Base-by-base conservation (phyloP, 2,888 invertebrate genomes). In the Apodemia duryi region DNA sequence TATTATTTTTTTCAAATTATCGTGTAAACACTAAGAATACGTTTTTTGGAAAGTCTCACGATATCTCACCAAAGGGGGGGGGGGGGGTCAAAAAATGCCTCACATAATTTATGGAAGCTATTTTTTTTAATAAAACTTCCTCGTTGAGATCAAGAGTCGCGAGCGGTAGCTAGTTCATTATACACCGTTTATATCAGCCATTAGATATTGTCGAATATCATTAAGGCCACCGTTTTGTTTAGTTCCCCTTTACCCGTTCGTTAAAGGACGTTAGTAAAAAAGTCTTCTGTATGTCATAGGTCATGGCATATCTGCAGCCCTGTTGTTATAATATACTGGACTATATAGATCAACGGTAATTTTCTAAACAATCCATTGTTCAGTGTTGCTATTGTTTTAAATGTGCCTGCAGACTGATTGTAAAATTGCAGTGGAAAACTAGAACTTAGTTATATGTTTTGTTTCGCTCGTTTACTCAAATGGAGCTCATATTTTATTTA, bases 301-400 rank as follows among this genome's bases (percentile, higher is more conserved):
- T 46, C 46, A 46, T 46, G 46, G 46, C 46, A 46, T 46, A 13
- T 13, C 38, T 38, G 38, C 5, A 46, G 46, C 46, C 46, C 13
- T 3, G 46, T 46, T 13, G 46, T 46, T 46, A 46, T 46, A 13
- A 46, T 46, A 6, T 46, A 13, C 13, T 46, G 13, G 11, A 57
- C 28, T 29, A 57, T 57, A 32, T 57, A 29, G 29, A 10, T 28
- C 7, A 32, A 13, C 5, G 54, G 54, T 11, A 57, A 57, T 57
- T 57, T 57, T 57, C 54, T 57, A 57, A 57, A 57, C 54, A 57
- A 57, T 57, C 29, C 29, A 29, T 57, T 57, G 54, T 57, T 57
- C 28, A 54, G 54, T 32, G 54, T 28, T 29, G 54, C 54, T 32
- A 29, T 57, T 57, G 54, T 57, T 57, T 57, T 32, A 46, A 57